phyloP scores from a whole-genome alignment of 2,113 vertebrate genomes.

The Aphyosemion australe region DNA sequence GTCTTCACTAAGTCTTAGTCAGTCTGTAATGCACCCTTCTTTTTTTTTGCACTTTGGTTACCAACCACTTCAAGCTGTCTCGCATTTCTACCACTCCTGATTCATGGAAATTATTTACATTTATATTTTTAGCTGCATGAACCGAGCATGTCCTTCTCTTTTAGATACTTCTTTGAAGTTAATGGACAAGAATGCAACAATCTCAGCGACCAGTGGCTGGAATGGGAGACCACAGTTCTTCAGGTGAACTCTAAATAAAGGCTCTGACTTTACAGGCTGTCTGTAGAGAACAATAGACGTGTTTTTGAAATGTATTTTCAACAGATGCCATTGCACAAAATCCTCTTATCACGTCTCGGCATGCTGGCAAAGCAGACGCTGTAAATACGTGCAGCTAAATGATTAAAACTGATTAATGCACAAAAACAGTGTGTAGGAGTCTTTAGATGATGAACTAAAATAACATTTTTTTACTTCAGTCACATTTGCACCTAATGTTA shows the following conservation, averaged over 20 bases:
- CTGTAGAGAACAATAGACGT: background rate
- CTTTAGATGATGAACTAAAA: background rate
- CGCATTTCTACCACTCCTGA: too few relatives aligned
- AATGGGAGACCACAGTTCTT: conserved; percentile 90
- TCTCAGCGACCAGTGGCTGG: conserved; percentile 86
- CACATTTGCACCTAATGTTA: background rate
- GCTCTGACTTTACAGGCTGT: background rate
- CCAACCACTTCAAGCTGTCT: too few relatives aligned
- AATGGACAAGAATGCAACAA: conserved; percentile 80
- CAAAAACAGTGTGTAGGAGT: too few relatives aligned
- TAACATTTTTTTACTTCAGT: conserved; percentile 20
- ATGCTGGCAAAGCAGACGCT: background rate
- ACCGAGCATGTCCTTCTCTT: background rate
- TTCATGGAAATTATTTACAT: too few relatives aligned
- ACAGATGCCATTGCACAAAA: conserved; percentile 13
- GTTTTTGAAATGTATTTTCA: conserved; percentile 9
- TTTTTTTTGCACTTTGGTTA: too few relatives aligned
- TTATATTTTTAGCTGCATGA: background rate
- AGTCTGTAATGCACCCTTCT: too few relatives aligned
- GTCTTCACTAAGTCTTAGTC: too few relatives aligned
- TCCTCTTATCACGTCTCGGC: conserved; percentile 3
- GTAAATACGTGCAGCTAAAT: conserved; percentile 9
- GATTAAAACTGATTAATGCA: conserved; percentile 6
- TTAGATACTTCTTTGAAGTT: conserved; percentile 87
- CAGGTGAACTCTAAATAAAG: conserved; percentile 77